Base-by-base conservation (phyloP, 2,113 vertebrate genomes). In the Equus przewalskii region DNA sequence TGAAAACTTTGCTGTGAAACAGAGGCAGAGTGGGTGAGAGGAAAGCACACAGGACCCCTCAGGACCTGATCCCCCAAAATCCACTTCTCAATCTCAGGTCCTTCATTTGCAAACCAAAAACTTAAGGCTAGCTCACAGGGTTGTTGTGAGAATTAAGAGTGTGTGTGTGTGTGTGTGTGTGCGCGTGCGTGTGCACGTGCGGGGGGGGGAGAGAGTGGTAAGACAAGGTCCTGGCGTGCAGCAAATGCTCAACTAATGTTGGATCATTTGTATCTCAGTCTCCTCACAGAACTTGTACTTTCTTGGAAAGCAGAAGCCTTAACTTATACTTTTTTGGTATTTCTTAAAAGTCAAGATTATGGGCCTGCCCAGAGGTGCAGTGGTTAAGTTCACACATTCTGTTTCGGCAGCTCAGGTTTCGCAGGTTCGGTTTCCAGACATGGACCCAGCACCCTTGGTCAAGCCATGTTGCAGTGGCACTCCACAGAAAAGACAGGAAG, bases 71-170 rank as follows among this genome's bases (percentile, higher is more conserved):
- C 0, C 44, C 24, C 75, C 24, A 65, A 92, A 44, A 8, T 7
- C 44, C 30, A 62, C n/a, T 92, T 58, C 46, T 49, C 18, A 58
- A 15, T 51, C 36, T 84, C 76, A 51, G 49, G 18, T 46, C 96
- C 78, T 80, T 92, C 24, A 69, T 36, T 44, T 95, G 64, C 49
- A 89, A 82, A 94, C 83, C 4, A 79, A 14, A 86, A 89, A 72
- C 62, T 33, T 6, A 81, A 90, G n/a, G 41, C n/a, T 62, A 33
- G 24, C 24, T 89, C 56, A 36, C 2, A 72, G 16, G 1, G 49
- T 19, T 60, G 44, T 16, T 51, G 51, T 51, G 70, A 51, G 62
- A 94, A 54, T 67, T 15, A 41, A 81, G 22, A 21, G 73, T 28
- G 46, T 65, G 44, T 64, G 36, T 14, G 64, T 30, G 64, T 67